These are phyloP conservation scores for Lasaia peninsularis DNA, from an alignment of 1,140 invertebrate genomes.

Conservation along the genomic window DNA sequence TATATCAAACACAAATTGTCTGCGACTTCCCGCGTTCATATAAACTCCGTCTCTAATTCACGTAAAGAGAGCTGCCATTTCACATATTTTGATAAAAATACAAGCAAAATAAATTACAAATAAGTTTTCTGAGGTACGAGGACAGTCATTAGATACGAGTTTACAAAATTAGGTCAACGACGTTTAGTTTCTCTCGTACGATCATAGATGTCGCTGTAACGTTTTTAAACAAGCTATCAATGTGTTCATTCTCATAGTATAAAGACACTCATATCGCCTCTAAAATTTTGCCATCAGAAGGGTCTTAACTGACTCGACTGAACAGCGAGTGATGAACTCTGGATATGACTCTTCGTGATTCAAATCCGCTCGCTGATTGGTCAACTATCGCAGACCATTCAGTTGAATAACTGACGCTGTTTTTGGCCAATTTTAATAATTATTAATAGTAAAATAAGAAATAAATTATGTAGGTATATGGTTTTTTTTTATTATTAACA, in stretches of 20 bases:
- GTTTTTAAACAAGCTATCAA: not conserved
- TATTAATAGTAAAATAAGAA: too few species aligned
- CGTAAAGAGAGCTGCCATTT: too few species aligned
- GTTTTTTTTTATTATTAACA: too few species aligned
- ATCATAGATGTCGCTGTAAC: not conserved
- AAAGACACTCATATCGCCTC: not conserved
- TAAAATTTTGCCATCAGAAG: conserved; percentile 22
- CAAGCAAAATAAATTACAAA: too few species aligned
- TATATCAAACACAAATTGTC: too few species aligned
- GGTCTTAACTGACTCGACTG: conserved; percentile 36
- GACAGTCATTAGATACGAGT: too few species aligned
- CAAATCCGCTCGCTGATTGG: conserved; percentile 42
- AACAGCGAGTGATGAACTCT: conserved; percentile 43
- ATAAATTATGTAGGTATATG: too few species aligned
- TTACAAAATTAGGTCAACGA: not conserved
- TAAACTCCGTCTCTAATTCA: too few species aligned
- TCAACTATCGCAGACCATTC: conserved; percentile 61
- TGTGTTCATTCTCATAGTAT: not conserved
- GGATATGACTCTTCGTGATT: conserved; percentile 57
- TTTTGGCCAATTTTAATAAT: conserved; percentile 41
- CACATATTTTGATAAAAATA: too few species aligned
- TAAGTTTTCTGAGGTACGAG: too few species aligned
- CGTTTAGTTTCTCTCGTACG: not conserved
- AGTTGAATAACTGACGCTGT: conserved; percentile 59
- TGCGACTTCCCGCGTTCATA: too few species aligned